Base-by-base conservation (phyloP, 2,797 vertebrate species). In the Hydrophis major region DNA sequence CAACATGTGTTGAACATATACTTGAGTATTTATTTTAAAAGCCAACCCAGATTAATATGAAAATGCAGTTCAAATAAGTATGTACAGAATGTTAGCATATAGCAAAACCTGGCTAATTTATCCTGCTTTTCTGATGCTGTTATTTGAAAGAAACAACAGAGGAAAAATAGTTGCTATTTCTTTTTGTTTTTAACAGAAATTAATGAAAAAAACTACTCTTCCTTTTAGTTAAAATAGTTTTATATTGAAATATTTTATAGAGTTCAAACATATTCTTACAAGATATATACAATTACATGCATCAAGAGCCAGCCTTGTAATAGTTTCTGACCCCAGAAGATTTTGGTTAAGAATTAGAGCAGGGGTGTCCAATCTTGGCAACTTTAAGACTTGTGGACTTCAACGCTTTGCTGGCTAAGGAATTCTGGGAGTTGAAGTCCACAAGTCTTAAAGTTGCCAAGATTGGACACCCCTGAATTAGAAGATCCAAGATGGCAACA, bases 131-230 rank as follows among this genome's bases (percentile, higher is more conserved):
- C 22, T 32, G 18, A 88, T 16, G 8, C 25, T 63, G 3, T 59
- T 59, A 88, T 20, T 53, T 74, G 11, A 78, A 37, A 37, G 32
- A 83, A 83, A 83, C 32, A 74, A 74, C 37, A 22, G 74, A 83
- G 37, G 37, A 83, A 47, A 83, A 83, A 83, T 47, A 25, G 74
- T 69, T 69, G 66, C 74, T 47, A 83, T 83, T 47, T 83, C 37
- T 42, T 42, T 78, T 42, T 74, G 12, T 69, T 20, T 8, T 37
- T 1, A 78, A 78, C 53, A 92, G 0, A 89, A 28, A 86, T 92
- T 93, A 47, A 89, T 93, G 93, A 20, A 4, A 4, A 93, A 95
- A 90, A 14, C 25, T 93, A 60, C 14, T 83, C 1, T 32, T 59
- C 74, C 91, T 69, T 20, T 28, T 32, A 89, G 74, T 14, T 66